Base-by-base conservation (phyloP, 2,888 invertebrate species). In the Taenaris catops region DNA sequence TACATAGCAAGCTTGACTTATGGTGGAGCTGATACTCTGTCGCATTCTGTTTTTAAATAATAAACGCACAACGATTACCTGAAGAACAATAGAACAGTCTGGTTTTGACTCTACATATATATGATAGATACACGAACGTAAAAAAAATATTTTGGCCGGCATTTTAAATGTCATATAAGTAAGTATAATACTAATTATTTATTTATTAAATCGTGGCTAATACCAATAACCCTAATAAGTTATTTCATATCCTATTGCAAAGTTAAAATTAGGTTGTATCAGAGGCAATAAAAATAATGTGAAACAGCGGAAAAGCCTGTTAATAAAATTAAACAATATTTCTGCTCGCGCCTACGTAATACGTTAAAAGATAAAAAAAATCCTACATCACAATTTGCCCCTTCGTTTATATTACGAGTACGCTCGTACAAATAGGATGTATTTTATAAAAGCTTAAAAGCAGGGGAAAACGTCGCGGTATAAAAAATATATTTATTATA, bases 61-160 rank as follows among this genome's bases (percentile, higher is more conserved):
- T 81, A 84, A 86, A 81, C 83, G 78, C 51, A 68, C 63, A 72
- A 80, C 78, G 84, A 79, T 79, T 81, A 75, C 80, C 71, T n/a
- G n/a, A n/a, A n/a, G n/a, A n/a, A n/a, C n/a, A n/a, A n/a, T n/a
- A n/a, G n/a, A n/a, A n/a, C n/a, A n/a, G n/a, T n/a, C n/a, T n/a
- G n/a, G n/a, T n/a, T n/a, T n/a, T n/a, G n/a, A n/a, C n/a, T n/a
- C n/a, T n/a, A n/a, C n/a, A n/a, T n/a, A n/a, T n/a, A n/a, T n/a
- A n/a, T n/a, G n/a, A n/a, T n/a, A n/a, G n/a, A n/a, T n/a, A n/a
- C n/a, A n/a, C n/a, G n/a, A n/a, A n/a, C n/a, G n/a, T n/a, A n/a
- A n/a, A n/a, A n/a, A n/a, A n/a, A n/a, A n/a, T n/a, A n/a, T n/a
- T n/a, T n/a, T n/a, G n/a, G n/a, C n/a, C n/a, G n/a, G n/a, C n/a